Evolutionary conservation across 2,888 invertebrate species (phyloP).

Genomic region (Balanococcus diminutus): DNA sequence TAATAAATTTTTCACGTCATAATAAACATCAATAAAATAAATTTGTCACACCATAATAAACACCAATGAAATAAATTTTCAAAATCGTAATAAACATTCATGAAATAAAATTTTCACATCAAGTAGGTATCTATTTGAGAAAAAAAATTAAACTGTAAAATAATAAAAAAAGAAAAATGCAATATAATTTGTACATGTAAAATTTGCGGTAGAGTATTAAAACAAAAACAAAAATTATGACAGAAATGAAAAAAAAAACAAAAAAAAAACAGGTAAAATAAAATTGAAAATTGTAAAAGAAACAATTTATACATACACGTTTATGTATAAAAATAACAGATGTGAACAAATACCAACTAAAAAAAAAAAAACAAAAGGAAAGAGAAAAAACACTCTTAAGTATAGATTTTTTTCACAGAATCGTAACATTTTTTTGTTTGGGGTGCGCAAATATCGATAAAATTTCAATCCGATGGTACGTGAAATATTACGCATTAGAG

Average conservation of each 20-base stretch:
- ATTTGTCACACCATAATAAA: slow-evolving; percentile 24
- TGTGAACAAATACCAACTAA: slow-evolving; percentile 27
- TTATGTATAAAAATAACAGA: slow-evolving; percentile 34
- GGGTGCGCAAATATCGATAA: neutral
- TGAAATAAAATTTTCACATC: slow-evolving; percentile 30
- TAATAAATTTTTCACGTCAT: slow-evolving; percentile 7
- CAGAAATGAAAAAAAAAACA: neutral
- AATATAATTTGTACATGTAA: slow-evolving; percentile 33
- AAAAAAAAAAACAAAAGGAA: neutral
- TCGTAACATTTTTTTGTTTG: slow-evolving; percentile 12
- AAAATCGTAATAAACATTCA: slow-evolving; percentile 13
- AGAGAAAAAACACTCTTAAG: neutral
- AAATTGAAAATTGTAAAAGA: slow-evolving; percentile 20
- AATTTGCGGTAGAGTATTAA: slow-evolving; percentile 18
- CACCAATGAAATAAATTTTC: slow-evolving; percentile 21
- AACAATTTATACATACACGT: slow-evolving; percentile 28
- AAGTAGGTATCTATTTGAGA: slow-evolving; percentile 26
- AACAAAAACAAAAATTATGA: neutral
- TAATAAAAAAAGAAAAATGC: slow-evolving; percentile 14
- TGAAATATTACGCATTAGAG: neutral
- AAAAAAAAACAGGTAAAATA: neutral
- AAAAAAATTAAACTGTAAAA: slow-evolving; percentile 4
- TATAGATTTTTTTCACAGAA: neutral
- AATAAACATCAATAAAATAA: slow-evolving; percentile 5
- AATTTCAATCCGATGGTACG: slow-evolving; percentile 1